Conservation (phyloP, 2,888 invertebrate genomes). For the Slavum lentiscoides region DNA sequence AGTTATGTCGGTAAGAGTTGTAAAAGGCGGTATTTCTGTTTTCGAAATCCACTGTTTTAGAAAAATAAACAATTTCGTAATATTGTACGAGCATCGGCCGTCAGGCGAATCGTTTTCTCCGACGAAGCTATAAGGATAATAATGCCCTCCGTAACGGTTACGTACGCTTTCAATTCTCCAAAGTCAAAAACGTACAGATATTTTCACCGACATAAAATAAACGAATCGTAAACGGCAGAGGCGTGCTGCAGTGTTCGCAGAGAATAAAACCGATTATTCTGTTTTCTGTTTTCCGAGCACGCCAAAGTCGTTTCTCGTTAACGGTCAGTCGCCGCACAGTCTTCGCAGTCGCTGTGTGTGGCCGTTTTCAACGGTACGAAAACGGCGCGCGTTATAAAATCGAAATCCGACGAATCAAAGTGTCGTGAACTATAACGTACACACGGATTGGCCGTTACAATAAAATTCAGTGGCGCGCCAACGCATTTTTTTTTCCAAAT, state of each 20-base stretch:
- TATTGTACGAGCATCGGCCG: too few relatives aligned
- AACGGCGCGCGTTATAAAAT: not conserved
- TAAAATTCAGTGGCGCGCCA: not conserved
- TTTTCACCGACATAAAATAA: constrained; percentile 1
- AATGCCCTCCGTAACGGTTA: not conserved
- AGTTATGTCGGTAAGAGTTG: too few relatives aligned
- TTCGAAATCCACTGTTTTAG: too few relatives aligned
- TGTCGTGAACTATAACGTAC: not conserved
- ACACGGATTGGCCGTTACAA: not conserved
- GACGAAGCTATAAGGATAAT: too few relatives aligned
- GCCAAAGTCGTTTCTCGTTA: not conserved
- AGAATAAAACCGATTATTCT: not conserved
- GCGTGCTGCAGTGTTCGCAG: not conserved
- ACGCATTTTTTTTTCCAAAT: too few relatives aligned
- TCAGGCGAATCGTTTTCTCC: too few relatives aligned
- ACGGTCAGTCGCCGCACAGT: not conserved
- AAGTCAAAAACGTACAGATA: constrained; percentile 9
- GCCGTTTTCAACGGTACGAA: not conserved
- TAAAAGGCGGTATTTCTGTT: too few relatives aligned
- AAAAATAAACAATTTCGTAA: too few relatives aligned
- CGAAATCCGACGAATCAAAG: not conserved
- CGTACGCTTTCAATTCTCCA: constrained; percentile 2
- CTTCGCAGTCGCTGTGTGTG: not conserved
- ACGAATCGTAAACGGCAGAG: constrained; percentile 5
- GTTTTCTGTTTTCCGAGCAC: not conserved